Evolutionary conservation across 2,113 vertebrate genomes (phyloP).

Genomic region (Nansenia antarctica): DNA sequence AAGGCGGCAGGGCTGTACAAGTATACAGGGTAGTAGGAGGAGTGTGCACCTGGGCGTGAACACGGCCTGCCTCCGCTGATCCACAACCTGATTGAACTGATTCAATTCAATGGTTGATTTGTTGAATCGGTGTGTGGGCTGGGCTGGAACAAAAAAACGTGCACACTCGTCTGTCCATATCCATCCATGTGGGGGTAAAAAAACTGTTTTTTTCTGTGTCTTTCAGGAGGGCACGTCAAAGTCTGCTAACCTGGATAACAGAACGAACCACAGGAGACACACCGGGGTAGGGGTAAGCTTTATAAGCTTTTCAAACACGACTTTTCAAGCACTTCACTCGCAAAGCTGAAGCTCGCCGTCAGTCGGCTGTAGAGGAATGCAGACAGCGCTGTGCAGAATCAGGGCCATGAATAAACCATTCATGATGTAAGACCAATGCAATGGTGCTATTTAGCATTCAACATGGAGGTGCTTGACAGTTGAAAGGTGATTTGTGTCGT

Average conservation of each 20-base stretch:
- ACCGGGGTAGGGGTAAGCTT: constrained; percentile 60
- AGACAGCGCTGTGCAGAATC: constrained; percentile 13
- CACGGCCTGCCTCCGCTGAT: too few species aligned
- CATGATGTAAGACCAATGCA: constrained; percentile 50
- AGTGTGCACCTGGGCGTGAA: too few species aligned
- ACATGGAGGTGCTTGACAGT: neutral
- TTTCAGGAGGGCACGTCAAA: constrained; percentile 67
- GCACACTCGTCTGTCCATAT: too few species aligned
- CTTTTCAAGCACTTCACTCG: constrained; percentile 3
- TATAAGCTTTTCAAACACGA: too few species aligned
- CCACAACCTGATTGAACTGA: too few species aligned
- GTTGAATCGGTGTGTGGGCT: too few species aligned
- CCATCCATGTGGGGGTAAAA: too few species aligned
- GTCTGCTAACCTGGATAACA: constrained; percentile 68
- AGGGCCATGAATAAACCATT: constrained; percentile 20
- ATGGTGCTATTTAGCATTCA: neutral
- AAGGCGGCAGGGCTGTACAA: constrained; percentile 17
- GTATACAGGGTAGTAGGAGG: neutral
- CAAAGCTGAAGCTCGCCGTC: neutral
- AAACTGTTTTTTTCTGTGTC: neutral
- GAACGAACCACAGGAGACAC: constrained; percentile 62
- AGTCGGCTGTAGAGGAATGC: neutral
- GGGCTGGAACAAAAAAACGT: too few species aligned
- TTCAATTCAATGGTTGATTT: too few species aligned
- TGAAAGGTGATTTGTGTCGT: neutral